phyloP scores from a whole-genome alignment of 1,140 invertebrate genomes.

The Drosophila santomea region DNA sequence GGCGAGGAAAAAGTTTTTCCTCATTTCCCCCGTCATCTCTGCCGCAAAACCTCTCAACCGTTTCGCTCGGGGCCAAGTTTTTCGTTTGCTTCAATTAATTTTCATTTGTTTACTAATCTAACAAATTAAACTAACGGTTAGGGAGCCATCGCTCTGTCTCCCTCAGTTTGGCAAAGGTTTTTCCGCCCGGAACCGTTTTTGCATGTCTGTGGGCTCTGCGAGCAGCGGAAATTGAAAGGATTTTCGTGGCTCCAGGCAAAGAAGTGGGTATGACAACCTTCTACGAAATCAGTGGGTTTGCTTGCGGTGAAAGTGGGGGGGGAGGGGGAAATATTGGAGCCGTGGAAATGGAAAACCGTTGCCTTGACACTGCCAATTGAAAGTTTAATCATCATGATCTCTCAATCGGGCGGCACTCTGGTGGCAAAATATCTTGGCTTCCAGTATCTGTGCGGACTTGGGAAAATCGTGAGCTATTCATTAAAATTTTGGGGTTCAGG shows the following conservation, averaged over 20 bases:
- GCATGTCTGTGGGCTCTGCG: conserved; percentile 30
- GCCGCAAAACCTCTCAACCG: conserved; percentile 13
- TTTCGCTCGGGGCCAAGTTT: conserved; percentile 73
- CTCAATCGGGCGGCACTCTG: conserved; percentile 20
- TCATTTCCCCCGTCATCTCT: conserved; percentile 12
- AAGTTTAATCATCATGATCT: conserved; percentile 54
- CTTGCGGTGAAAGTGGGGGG: conserved; percentile 8
- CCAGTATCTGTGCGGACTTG: conserved; percentile 6
- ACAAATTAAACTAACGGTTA: conserved; percentile 83
- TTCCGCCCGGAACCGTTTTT: conserved; percentile 29
- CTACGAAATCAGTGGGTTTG: conserved; percentile 9
- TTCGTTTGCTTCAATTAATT: conserved; percentile 84
- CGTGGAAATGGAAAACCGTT: conserved; percentile 36
- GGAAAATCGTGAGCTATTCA: conserved; percentile 21
- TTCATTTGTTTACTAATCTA: conserved; percentile 84
- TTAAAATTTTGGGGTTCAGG: conserved; percentile 10
- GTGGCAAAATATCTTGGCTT: conserved; percentile 1
- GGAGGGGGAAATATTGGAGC: too few relatives aligned
- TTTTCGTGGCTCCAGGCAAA: conserved; percentile 32
- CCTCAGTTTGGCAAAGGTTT: conserved; percentile 17
- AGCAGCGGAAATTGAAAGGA: conserved; percentile 58
- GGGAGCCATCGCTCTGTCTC: conserved; percentile 15
- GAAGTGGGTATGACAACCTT: conserved; percentile 33
- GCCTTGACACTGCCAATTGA: conserved; percentile 53
- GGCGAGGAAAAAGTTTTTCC: conserved; percentile 64